phyloP scores from a whole-genome alignment of 2,797 vertebrate genomes.

The Anabacerthia variegaticeps region DNA sequence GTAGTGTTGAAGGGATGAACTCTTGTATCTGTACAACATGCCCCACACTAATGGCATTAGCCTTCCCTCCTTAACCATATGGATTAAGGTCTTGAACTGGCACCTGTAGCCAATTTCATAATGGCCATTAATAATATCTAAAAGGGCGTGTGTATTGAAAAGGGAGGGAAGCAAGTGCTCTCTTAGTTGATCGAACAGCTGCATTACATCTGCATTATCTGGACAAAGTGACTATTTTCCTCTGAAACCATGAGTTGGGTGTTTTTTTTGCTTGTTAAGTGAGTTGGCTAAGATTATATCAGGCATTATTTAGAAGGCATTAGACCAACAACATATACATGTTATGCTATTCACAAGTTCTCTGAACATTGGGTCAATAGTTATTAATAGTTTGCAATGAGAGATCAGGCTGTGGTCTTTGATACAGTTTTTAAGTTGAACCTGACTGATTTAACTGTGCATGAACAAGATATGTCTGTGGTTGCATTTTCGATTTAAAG shows the following conservation, averaged over 20 bases:
- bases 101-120: not conserved
- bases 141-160: not conserved
- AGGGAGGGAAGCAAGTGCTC: not conserved
- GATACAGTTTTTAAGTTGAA: not conserved
- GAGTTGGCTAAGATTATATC: not conserved
- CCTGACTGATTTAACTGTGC: not conserved
- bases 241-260: not conserved
- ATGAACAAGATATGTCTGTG: not conserved
- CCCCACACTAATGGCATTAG: not conserved
- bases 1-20: not conserved
- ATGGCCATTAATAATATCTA: not conserved
- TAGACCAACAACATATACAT: not conserved
- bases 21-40: not conserved
- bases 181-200: not conserved
- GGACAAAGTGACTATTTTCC: not conserved
- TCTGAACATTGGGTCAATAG: not conserved
- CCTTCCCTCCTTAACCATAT: not conserved
- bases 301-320: not conserved
- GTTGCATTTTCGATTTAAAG: not conserved
- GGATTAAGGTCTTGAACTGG: not conserved
- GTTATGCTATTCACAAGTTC: not conserved
- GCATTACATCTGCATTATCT: not conserved
- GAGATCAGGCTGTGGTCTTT: not conserved
- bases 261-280: not conserved
- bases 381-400: not conserved